phyloP scores from a whole-genome alignment of 2,113 vertebrate genomes.

The Thamnophis sirtalis region DNA sequence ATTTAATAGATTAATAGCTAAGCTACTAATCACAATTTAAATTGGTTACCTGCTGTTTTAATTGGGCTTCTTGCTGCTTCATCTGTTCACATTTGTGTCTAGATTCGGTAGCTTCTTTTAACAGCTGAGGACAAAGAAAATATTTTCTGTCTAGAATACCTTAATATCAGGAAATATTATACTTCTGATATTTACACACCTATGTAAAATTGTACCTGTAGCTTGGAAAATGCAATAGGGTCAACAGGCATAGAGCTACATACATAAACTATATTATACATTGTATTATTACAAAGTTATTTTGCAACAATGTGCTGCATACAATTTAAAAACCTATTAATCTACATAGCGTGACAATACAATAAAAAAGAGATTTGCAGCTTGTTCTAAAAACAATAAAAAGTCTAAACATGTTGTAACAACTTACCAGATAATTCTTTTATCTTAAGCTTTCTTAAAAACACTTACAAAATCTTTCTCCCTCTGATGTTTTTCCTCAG shows the following conservation, averaged over 20 bases:
- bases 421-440: neutral
- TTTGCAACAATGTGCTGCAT: neutral
- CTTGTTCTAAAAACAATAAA: neutral
- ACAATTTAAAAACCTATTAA: neutral
- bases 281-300: neutral
- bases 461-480: constrained; percentile 93
- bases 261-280: neutral
- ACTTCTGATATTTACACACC: neutral
- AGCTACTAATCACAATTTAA: neutral
- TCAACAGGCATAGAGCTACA: neutral
- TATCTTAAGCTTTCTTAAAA: neutral
- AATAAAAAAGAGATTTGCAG: neutral
- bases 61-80: constrained; percentile 94
- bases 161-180: neutral
- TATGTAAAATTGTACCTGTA: neutral
- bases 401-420: neutral
- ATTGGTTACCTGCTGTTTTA: constrained; percentile 88
- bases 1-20: neutral
- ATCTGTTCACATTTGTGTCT: constrained; percentile 95
- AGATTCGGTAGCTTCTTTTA: constrained; percentile 94
- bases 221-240: neutral
- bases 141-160: neutral
- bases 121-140: constrained; percentile 71
- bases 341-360: neutral
- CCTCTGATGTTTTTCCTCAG: constrained; percentile 91